Evolutionary conservation across 2,797 vertebrate genomes (phyloP).

Genomic region (Lacerta viridis): DNA sequence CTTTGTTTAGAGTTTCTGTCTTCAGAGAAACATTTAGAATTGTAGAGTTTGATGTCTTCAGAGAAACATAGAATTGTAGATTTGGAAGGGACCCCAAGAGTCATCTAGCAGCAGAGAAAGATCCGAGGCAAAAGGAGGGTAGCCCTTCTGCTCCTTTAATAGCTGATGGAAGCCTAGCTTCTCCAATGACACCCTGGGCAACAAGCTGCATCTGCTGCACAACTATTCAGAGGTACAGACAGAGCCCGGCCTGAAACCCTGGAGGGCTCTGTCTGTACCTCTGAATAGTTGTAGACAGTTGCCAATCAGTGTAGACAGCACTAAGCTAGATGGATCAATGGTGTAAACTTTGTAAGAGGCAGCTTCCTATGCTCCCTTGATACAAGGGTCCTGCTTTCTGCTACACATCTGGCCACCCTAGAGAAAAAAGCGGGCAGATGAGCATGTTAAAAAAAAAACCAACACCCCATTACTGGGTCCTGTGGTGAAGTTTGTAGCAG

Average conservation of each 20-base stretch:
- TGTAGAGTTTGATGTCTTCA: not conserved
- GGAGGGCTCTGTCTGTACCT: too few relatives aligned
- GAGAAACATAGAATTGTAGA: too few relatives aligned
- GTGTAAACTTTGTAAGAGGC: too few relatives aligned
- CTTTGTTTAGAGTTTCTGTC: not conserved
- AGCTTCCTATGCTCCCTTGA: too few relatives aligned
- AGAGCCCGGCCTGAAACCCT: too few relatives aligned
- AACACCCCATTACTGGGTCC: not conserved
- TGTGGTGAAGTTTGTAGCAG: not conserved
- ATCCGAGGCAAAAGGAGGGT: not conserved
- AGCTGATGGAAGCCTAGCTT: not conserved
- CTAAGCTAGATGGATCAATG: too few relatives aligned
- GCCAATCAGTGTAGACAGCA: too few relatives aligned
- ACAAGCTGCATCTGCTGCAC: not conserved
- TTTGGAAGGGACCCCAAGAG: too few relatives aligned
- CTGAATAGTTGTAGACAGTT: too few relatives aligned
- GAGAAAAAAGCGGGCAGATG: not conserved
- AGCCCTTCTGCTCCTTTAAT: not conserved
- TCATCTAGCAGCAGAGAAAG: not conserved
- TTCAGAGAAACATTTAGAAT: too few relatives aligned
- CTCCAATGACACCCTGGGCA: not conserved
- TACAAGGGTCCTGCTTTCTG: not conserved
- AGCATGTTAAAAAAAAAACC: not conserved
- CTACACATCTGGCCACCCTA: not conserved
- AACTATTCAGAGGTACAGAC: not conserved